phyloP scores from a whole-genome alignment of 2,797 vertebrate genomes.

The Sardinella longiceps region DNA sequence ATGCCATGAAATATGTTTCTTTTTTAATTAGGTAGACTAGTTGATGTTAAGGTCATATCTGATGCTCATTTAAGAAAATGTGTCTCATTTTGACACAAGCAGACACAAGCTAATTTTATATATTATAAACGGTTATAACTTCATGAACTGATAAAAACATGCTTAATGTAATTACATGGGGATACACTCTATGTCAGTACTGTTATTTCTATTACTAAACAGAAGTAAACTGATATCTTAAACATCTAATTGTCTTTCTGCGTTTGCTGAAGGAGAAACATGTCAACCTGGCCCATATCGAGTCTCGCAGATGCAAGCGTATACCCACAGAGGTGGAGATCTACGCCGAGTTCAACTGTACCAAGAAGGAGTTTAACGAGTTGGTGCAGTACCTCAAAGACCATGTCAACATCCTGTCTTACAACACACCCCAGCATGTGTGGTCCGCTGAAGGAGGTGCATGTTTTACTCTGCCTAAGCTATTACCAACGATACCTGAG shows the following conservation, averaged over 20 bases:
- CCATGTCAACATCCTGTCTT: constrained; percentile 86
- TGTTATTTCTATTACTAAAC: not conserved
- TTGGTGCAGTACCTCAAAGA: constrained; percentile 88
- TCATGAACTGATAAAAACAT: too few species aligned
- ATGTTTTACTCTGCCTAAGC: not conserved
- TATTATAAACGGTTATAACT: too few species aligned
- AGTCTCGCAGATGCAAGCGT: constrained; percentile 87
- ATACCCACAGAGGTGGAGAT: constrained; percentile 89
- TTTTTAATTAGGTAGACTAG: not conserved
- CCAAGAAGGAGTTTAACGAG: constrained; percentile 89
- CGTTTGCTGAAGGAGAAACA: constrained; percentile 82
- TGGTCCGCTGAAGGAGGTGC: constrained; percentile 87
- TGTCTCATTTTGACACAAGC: not conserved
- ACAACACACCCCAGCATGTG: constrained; percentile 86
- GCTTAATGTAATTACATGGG: too few species aligned
- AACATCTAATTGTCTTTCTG: not conserved
- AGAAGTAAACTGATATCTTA: not conserved
- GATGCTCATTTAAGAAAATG: not conserved
- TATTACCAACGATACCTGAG: not conserved
- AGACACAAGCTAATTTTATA: too few species aligned
- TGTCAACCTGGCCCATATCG: constrained; percentile 93
- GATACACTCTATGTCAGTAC: too few species aligned
- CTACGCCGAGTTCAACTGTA: constrained; percentile 92
- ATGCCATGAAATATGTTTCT: too few species aligned
- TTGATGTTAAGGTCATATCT: not conserved